phyloP scores from a whole-genome alignment of 2,797 vertebrate genomes.

The Thunnus albacares region DNA sequence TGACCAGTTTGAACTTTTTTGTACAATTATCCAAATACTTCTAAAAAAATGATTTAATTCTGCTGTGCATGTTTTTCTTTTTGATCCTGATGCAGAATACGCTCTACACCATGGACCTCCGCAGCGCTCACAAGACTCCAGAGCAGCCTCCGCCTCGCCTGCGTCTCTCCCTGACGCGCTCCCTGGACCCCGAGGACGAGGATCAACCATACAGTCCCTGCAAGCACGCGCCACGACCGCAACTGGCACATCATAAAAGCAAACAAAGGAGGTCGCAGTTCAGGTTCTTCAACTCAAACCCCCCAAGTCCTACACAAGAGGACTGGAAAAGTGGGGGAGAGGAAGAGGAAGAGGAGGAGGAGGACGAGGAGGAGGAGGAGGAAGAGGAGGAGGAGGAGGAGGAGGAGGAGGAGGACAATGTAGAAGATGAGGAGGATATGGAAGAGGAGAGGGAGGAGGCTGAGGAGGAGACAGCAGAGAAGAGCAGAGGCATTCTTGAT shows the following conservation, averaged over 20 bases:
- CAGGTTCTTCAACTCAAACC: slow-evolving; percentile 54
- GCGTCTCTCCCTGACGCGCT: slow-evolving; percentile 90
- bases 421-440: slow-evolving; percentile 46
- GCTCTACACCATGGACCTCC: slow-evolving; percentile 96
- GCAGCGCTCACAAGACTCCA: slow-evolving; percentile 93
- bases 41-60: no score
- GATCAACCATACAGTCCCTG: slow-evolving; percentile 51
- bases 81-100: slow-evolving; percentile 77
- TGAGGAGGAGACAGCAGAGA: slow-evolving; percentile 50
- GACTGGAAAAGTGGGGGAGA: slow-evolving; percentile 75
- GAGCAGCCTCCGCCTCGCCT: slow-evolving; percentile 86
- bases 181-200: slow-evolving; percentile 79
- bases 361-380: slow-evolving; percentile 52
- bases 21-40: no score
- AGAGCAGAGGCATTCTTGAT: slow-evolving; percentile 55
- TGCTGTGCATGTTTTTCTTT: neutral
- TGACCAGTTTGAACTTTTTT: no score
- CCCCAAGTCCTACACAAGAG: slow-evolving; percentile 61
- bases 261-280: slow-evolving; percentile 51
- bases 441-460: slow-evolving; percentile 44
- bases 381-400: slow-evolving; percentile 39
- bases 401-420: slow-evolving; percentile 55
- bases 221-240: slow-evolving; percentile 26
- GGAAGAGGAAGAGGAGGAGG: slow-evolving; percentile 58
- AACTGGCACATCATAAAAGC: slow-evolving; percentile 43